phyloP scores from a whole-genome alignment of 2,113 vertebrate genomes.

The Phasianus colchicus region DNA sequence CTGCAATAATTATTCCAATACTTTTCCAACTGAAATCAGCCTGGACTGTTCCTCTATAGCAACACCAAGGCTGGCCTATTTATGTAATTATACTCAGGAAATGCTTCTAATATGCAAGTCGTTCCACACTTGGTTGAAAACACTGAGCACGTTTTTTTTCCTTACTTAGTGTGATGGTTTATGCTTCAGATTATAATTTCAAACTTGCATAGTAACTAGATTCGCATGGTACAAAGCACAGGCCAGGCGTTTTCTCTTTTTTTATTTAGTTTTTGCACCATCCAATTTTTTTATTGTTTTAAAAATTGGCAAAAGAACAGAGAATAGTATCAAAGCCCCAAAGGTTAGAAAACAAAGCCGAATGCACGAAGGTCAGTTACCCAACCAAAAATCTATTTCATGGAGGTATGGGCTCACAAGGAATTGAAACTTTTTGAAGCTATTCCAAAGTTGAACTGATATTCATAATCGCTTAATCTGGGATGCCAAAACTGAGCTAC shows the following conservation, averaged over 20 bases:
- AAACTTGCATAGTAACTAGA: not conserved
- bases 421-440: not conserved
- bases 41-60: not conserved
- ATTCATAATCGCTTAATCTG: not conserved
- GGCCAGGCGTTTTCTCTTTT: not conserved
- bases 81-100: not conserved
- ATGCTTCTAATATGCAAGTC: not conserved
- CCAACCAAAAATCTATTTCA: not conserved
- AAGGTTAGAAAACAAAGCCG: conserved; percentile 39
- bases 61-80: not conserved
- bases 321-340: conserved; percentile 7
- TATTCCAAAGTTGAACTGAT: not conserved
- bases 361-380: not conserved
- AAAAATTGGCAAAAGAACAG: conserved; percentile 14
- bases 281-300: conserved; percentile 10
- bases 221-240: not conserved
- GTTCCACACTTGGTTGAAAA: not conserved
- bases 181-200: conserved; percentile 18
- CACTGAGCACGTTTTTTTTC: not conserved
- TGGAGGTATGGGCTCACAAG: not conserved
- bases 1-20: not conserved
- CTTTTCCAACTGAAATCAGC: not conserved
- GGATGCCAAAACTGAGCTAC: not conserved
- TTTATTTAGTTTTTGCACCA: conserved; percentile 11
- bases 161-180: not conserved